Conservation (phyloP, 2,797 vertebrate species). For the Telmatherina bonti region DNA sequence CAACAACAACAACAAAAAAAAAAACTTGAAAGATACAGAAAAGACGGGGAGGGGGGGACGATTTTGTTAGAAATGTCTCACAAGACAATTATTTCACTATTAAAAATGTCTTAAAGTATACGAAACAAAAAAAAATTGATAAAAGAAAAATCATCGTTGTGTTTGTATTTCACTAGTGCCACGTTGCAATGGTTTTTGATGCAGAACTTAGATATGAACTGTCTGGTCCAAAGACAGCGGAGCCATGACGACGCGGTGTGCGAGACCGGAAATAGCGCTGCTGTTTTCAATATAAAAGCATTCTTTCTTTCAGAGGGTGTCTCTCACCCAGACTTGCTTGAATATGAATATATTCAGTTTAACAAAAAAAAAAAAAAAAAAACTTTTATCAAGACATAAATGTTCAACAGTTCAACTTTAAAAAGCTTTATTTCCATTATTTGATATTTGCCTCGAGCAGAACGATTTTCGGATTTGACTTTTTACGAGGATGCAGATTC, state of each 20-base stretch:
- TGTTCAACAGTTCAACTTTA: not conserved
- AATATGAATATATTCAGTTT: no score
- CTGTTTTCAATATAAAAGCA: slow-evolving; percentile 41
- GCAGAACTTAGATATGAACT: not conserved
- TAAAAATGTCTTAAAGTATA: no score
- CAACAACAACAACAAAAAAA: no score
- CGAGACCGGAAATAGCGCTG: slow-evolving; percentile 4
- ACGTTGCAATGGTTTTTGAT: slow-evolving; percentile 2
- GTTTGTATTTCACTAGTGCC: slow-evolving; percentile 8
- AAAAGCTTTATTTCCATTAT: not conserved
- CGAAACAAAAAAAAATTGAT: not conserved
- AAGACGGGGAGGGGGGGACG: no score
- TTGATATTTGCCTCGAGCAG: no score
- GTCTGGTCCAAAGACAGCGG: not conserved
- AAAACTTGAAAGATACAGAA: no score
- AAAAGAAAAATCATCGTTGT: not conserved
- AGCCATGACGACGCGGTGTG: slow-evolving; percentile 2
- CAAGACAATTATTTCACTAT: no score
- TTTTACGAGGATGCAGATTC: no score
- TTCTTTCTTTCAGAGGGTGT: not conserved
- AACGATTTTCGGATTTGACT: no score
- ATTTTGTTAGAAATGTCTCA: no score
- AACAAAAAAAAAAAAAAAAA: no score
- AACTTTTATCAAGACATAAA: no score
- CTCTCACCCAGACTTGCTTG: not conserved